These are phyloP conservation scores for Tricholauxania praeusta DNA, from an alignment of 2,888 invertebrate species.

Conservation along the genomic window DNA sequence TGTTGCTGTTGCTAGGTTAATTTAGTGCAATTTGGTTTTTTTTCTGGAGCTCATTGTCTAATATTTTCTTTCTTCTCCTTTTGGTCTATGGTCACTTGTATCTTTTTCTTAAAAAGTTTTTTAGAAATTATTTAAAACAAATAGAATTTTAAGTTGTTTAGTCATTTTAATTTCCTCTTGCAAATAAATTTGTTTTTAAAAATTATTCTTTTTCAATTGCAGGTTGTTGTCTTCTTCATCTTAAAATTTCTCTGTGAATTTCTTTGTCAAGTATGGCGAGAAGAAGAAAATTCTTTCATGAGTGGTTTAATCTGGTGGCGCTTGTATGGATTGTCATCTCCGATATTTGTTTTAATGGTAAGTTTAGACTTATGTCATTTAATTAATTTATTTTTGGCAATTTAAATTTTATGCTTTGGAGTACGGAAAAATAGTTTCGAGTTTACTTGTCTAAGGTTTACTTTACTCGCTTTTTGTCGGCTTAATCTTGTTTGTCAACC, in stretches of 20 bases:
- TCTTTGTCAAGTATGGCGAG: slow-evolving; percentile 51
- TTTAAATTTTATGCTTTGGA: no score
- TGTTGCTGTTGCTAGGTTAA: slow-evolving; percentile 28
- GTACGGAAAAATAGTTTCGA: no score
- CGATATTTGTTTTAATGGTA: slow-evolving; percentile 66
- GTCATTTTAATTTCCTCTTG: not conserved
- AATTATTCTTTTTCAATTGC: not conserved
- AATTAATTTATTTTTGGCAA: no score
- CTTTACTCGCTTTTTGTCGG: no score
- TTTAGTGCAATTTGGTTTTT: slow-evolving; percentile 25
- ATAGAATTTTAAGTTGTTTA: not conserved
- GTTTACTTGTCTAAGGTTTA: no score
- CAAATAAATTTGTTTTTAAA: slow-evolving; percentile 4
- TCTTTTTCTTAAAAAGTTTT: slow-evolving; percentile 1
- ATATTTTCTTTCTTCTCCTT: no score
- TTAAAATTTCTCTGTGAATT: not conserved
- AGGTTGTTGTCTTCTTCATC: not conserved
- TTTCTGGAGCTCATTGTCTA: not conserved
- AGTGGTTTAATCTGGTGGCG: slow-evolving; percentile 64
- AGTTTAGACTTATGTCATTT: slow-evolving; percentile 40
- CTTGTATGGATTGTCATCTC: slow-evolving; percentile 66
- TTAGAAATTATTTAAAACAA: not conserved
- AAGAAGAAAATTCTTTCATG: slow-evolving; percentile 56
- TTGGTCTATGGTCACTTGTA: slow-evolving; percentile 4
- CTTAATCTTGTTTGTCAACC: no score